A percentile compares a stretch with the other conserved stretches of the same genome.
phyloP scores from a whole-genome alignment of 2,888 invertebrate species.

The Pterobdella sp. region DNA sequence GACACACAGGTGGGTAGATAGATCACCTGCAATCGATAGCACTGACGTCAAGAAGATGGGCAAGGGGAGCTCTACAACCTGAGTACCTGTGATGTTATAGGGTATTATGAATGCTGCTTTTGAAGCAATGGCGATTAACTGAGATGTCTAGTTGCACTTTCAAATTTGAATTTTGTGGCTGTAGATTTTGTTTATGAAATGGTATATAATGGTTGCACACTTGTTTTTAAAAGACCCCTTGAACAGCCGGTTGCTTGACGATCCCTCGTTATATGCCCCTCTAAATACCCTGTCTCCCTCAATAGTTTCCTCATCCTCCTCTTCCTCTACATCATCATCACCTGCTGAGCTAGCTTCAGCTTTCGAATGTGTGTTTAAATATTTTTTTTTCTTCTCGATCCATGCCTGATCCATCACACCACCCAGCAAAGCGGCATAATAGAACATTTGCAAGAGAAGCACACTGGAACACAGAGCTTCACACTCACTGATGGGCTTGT shows the following conservation, averaged over 20 bases:
- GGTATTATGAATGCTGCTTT: too few species aligned
- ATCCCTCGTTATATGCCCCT: constrained; percentile 44
- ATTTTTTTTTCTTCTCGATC: neutral
- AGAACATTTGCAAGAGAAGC: constrained; percentile 68
- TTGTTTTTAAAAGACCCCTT: too few species aligned
- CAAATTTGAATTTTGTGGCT: too few species aligned
- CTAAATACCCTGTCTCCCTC: constrained; percentile 40
- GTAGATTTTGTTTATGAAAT: too few species aligned
- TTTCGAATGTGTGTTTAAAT: neutral
- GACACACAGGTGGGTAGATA: constrained; percentile 71
- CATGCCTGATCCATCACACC: constrained; percentile 54
- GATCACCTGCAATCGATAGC: constrained; percentile 75
- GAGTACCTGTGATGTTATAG: constrained; percentile 43
- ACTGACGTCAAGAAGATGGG: constrained; percentile 65
- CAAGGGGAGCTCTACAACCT: constrained; percentile 54
- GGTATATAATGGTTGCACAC: too few species aligned
- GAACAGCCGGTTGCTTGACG: too few species aligned
- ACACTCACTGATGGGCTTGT: constrained; percentile 70
- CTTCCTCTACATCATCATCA: constrained; percentile 37
- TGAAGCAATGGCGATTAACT: too few species aligned
- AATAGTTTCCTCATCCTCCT: constrained; percentile 21
- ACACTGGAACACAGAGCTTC: constrained; percentile 74
- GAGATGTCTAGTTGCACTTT: too few species aligned
- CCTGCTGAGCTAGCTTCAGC: constrained; percentile 37
- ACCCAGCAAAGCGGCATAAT: constrained; percentile 75